Evolutionary conservation across 2,797 vertebrate species (phyloP).

Genomic region (Thaleichthys pacificus): DNA sequence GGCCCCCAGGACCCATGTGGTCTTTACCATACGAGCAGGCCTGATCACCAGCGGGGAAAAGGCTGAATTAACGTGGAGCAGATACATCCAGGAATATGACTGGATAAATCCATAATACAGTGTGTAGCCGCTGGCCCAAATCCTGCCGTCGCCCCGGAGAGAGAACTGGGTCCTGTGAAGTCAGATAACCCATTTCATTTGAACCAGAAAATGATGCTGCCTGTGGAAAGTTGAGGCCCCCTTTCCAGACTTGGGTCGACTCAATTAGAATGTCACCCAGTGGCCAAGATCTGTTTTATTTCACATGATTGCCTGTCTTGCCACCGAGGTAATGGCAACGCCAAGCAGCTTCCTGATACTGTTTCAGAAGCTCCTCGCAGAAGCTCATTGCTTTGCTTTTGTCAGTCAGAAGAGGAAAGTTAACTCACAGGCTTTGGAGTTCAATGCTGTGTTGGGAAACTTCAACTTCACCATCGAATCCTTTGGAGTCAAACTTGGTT

Average conservation of each 20-base stretch:
- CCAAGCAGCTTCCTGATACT: neutral
- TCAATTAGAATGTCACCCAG: constrained; percentile 29
- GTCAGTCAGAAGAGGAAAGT: neutral
- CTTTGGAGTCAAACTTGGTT: constrained; percentile 25
- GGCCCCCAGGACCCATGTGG: constrained; percentile 51
- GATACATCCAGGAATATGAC: constrained; percentile 57
- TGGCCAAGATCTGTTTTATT: neutral
- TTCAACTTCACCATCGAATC: constrained; percentile 12
- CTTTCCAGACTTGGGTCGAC: neutral
- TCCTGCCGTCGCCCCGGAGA: constrained; percentile 35
- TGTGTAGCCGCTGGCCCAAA: constrained; percentile 48
- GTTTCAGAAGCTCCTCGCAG: neutral
- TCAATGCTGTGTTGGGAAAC: neutral
- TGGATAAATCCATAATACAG: constrained; percentile 52
- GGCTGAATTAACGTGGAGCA: constrained; percentile 42
- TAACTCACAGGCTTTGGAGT: neutral
- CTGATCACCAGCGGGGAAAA: constrained; percentile 47
- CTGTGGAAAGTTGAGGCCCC: constrained; percentile 32
- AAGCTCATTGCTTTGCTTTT: neutral
- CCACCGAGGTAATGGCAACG: neutral
- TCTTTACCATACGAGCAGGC: constrained; percentile 52
- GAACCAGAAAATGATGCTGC: constrained; percentile 39
- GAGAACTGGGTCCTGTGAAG: constrained; percentile 38
- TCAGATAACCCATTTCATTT: constrained; percentile 51
- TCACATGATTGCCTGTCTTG: neutral